Evolutionary conservation across 2,797 vertebrate species (phyloP).

Genomic region (Phataginus tetradactyla): DNA sequence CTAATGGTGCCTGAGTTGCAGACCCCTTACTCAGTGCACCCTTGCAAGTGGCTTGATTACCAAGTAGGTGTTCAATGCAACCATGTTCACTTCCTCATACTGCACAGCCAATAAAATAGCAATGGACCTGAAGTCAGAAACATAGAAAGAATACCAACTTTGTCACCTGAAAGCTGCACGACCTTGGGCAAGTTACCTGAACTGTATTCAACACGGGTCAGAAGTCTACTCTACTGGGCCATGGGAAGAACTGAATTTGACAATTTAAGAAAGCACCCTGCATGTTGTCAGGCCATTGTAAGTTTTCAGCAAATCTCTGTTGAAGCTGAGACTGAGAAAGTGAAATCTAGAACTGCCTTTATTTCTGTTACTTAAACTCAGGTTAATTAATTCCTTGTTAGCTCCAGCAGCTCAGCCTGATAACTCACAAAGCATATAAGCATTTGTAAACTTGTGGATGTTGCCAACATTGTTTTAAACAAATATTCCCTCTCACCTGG

Average conservation of each 20-base stretch:
- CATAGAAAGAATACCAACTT: not conserved
- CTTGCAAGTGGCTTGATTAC: fast-evolving
- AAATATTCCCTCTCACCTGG: not conserved
- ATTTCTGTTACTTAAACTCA: not conserved
- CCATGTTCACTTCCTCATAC: not conserved
- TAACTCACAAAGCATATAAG: not conserved
- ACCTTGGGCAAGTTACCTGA: not conserved
- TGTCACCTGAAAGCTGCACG: not conserved
- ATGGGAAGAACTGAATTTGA: not conserved
- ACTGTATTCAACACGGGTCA: fast-evolving
- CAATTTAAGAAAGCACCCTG: not conserved
- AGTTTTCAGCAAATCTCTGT: not conserved
- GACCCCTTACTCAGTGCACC: fast-evolving
- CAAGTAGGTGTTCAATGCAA: too few species aligned
- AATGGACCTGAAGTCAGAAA: not conserved
- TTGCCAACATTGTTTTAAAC: not conserved
- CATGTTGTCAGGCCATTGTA: fast-evolving
- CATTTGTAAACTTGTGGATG: not conserved
- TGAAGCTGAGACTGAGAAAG: not conserved
- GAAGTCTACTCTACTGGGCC: not conserved
- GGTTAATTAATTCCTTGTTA: not conserved
- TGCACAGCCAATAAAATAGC: fast-evolving
- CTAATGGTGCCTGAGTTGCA: not conserved
- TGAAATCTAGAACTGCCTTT: not conserved
- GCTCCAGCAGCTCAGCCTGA: not conserved